Evolutionary conservation across 2,113 vertebrate species (phyloP), one percentile per base, ranked within the genome.

Genomic region (Clarias gariepinus): DNA sequence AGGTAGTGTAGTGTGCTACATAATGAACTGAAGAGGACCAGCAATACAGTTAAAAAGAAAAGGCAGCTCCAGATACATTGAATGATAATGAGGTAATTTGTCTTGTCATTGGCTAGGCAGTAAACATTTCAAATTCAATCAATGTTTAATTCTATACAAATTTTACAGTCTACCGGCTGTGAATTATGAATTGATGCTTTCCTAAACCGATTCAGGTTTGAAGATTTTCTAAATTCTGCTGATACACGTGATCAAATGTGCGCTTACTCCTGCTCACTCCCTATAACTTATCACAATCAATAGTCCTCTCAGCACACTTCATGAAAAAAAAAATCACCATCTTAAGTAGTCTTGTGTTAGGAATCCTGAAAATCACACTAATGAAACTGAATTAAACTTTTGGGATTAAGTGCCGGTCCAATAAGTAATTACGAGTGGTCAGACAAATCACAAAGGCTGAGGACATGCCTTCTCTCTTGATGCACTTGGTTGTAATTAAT

Each of bases 341-440:
- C 85, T 66, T 41, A 71, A 81, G 57, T 57, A 61, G 60, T 63
- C 15, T 68, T 52, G 33, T 86, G 30, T 36, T 33, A 55, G 78
- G 58, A 80, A 89, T 36, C 84, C 19, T 23, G 80, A 88, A 84
- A 87, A 87, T 87, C 73, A 76, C 21, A 82, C 80, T 85, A 53
- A 88, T 90, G 86, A 90, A 89, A 90, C 83, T 82, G 77, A 80
- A 89, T 69, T 77, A 74, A 90, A 84, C 86, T 85, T 87, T 87
- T 68, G 71, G 88, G 85, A 90, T 87, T 61, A 89, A 91, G 86
- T 82, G 90, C 73, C 77, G 80, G 83, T 89, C 86, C 89, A 77
- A 83, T 88, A 91, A 90, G 89, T 88, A 89, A 91, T 90, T 90
- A 87, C 87, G 47, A 83, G 76, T 28, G 79, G 88, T 80, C 87